Conservation (phyloP, 2,888 invertebrate genomes). For the Desoria tigrina region DNA sequence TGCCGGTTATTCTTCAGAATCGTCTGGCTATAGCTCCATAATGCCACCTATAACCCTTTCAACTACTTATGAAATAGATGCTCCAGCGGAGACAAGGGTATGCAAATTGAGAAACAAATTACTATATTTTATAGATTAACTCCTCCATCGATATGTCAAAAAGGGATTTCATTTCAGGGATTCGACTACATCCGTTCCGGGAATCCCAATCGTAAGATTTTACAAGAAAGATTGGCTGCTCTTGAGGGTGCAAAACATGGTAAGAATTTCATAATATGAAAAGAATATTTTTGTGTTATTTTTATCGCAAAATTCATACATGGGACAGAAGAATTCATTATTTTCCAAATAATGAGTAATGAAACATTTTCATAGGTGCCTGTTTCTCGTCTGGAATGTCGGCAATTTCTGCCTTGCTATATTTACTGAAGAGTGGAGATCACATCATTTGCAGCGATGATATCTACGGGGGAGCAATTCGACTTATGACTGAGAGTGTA, state of each 20-base stretch:
- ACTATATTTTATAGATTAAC: too few relatives aligned
- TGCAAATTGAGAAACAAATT: not conserved
- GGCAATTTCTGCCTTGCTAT: conserved; percentile 73
- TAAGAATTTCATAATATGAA: conserved; percentile 38
- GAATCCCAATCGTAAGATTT: conserved; percentile 85
- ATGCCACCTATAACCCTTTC: conserved; percentile 86
- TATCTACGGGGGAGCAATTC: conserved; percentile 54
- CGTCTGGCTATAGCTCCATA: conserved; percentile 86
- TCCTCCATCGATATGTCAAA: too few relatives aligned
- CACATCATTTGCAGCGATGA: conserved; percentile 47
- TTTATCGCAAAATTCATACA: too few relatives aligned
- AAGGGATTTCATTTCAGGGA: too few relatives aligned
- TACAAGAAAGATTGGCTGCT: conserved; percentile 86
- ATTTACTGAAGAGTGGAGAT: conserved; percentile 79
- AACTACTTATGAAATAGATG: conserved; percentile 87
- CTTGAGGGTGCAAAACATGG: conserved; percentile 86
- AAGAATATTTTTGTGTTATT: too few relatives aligned
- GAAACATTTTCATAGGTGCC: conserved; percentile 18
- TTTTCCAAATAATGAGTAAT: too few relatives aligned
- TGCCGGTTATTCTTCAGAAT: conserved; percentile 83
- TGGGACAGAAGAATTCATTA: too few relatives aligned
- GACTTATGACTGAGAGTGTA: conserved; percentile 61
- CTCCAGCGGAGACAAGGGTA: conserved; percentile 79
- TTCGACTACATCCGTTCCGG: conserved; percentile 91
- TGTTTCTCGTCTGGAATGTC: conserved; percentile 88